Conservation (phyloP, 2,797 vertebrate genomes). For the Gadopsis bispinosus region DNA sequence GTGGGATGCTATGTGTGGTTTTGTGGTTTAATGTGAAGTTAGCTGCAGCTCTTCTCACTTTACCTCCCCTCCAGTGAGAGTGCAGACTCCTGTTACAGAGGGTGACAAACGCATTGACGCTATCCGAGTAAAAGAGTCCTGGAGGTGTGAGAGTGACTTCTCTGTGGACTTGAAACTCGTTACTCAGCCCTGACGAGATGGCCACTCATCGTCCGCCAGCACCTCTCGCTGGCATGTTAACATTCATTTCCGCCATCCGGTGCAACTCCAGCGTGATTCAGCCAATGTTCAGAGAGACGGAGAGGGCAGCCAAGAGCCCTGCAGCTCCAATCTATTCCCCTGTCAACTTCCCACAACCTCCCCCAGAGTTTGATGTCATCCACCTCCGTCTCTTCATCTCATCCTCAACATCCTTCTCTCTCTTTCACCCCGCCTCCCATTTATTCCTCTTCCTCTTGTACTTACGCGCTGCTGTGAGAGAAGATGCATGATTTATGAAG, state of each 20-base stretch:
- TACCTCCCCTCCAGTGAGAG: slow-evolving; percentile 31
- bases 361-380: slow-evolving; percentile 72
- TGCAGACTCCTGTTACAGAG: slow-evolving; percentile 32
- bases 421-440: slow-evolving; percentile 34
- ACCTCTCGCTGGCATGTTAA: slow-evolving; percentile 52
- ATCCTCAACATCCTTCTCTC: slow-evolving; percentile 56
- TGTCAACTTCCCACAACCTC: slow-evolving; percentile 61
- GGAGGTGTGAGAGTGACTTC: slow-evolving; percentile 55
- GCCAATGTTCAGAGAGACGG: slow-evolving; percentile 60
- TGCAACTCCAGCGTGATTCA: slow-evolving; percentile 59
- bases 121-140: slow-evolving; percentile 42
- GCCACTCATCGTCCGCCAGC: slow-evolving; percentile 61
- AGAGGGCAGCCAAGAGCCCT: slow-evolving; percentile 77
- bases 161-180: slow-evolving; percentile 46
- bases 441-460: slow-evolving; percentile 58
- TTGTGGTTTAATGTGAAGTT: slow-evolving; percentile 17
- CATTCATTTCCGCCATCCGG: slow-evolving; percentile 56
- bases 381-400: slow-evolving; percentile 63
- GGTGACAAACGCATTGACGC: slow-evolving; percentile 57
- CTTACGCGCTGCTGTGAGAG: slow-evolving; percentile 67
- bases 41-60: slow-evolving; percentile 31
- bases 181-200: slow-evolving; percentile 39
- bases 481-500: slow-evolving; percentile 90
- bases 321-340: slow-evolving; percentile 75
- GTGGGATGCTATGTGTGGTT: slow-evolving; percentile 10